Base-by-base conservation (phyloP, 2,888 invertebrate species). In the Flabesymbios commensalis region DNA sequence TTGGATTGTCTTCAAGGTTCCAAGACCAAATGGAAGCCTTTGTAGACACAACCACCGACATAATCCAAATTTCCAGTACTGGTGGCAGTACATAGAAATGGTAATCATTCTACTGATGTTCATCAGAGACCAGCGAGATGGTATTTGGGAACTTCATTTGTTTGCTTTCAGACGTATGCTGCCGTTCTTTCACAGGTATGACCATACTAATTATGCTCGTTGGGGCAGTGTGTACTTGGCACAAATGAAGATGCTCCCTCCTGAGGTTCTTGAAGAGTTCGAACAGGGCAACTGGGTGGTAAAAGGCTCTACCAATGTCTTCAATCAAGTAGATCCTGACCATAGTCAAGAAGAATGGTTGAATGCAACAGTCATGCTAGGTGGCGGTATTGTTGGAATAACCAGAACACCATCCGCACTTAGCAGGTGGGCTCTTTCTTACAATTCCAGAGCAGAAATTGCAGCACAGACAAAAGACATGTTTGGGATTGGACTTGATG, bases 211-310 rank as follows among this genome's bases (percentile, higher is more conserved):
- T 29, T 47, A 60, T 39, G 36, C 57, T 10, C 4, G 57, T 14
- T 51, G 57, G 57, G 57, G 49, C 10, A 48, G 49, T 14, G 41
- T 57, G 26, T 57, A 57, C 28, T 51, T 57, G 36, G 57, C 49
- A 7, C 49, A 57, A 5, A 57, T 57, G 48, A 3, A 17, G 10
- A 19, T 14, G 7, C 33, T 57, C 3, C 24, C 43, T 14, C 51
- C 39, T 39, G 48, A 49, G 4, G 51, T 61, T n/a, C 31, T 32
- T 24, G 5, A 17, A 7, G 52, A 64, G 43, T 63, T 64, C 32
- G 29, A 39, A 19, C 19, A 36, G 17, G 63, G 64, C 3, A 64
- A 64, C 19, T 63, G 64, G 32, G 57, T 59, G 3, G 64, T 64
- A 14, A 64, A 64, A 24, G 28, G 42, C 10, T 33, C 57, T 4